Evolutionary conservation across 2,113 vertebrate genomes (phyloP), one percentile per base, ranked within the genome.

Genomic region (Bettongia penicillata): DNA sequence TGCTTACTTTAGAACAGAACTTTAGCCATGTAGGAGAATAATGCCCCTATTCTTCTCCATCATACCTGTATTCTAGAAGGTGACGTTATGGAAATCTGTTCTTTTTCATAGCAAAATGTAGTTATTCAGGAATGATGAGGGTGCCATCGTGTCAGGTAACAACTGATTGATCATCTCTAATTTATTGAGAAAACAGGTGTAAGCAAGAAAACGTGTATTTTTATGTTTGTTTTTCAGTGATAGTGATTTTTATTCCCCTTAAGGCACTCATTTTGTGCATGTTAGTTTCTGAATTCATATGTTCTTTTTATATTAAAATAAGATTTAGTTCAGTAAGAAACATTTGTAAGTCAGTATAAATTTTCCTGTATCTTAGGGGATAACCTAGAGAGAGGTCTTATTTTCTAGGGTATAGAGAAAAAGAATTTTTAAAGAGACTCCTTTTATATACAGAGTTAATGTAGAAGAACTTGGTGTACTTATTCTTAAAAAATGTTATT

Each of bases 21-120:
- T 94, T 5, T 94, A 92, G 94, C 28, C 51, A 0, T 95, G 93
- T 97, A 90, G 90, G 91, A 94, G 94, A 96, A 97, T 90, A 97
- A 95, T 97, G 95, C 68, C 52, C 57, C 51, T 92, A 97, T 98
- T 97, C 94, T 97, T 97, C 89, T 94, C 68, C 47, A 25, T 96
- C 91, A 49, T 53, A 19, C 91, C 50, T 96, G n/a, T 84, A 93
- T 97, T 97, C 97, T 97, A 97, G 93, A 97, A 96, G 96, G 94
- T 90, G 31, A 0, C 0, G 92, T 93, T 53, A 84, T 84, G 28
- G 93, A 93, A 93, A 93, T 47, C 19, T 53, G 89, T 57, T 53
- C n/a, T 94, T 52, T 93, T 95, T 23, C 51, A 14, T 84, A 95
- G 95, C 95, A 96, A 97, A 94, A 97, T 97, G 97, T 97, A 98